Base-by-base conservation (phyloP, 2,113 vertebrate genomes). In the Xiphophorus couchianus region DNA sequence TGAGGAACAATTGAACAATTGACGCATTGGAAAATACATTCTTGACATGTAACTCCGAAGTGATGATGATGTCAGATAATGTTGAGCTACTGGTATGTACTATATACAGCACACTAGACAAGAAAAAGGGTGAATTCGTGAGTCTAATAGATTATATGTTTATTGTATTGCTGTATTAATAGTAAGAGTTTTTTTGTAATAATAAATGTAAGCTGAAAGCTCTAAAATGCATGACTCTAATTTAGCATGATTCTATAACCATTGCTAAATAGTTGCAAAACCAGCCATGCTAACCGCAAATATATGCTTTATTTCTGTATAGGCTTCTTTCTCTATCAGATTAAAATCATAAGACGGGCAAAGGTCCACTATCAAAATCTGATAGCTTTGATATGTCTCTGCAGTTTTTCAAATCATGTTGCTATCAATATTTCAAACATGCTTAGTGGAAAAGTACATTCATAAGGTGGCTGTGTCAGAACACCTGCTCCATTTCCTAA, bases 361-460 rank as follows among this genome's bases (percentile, higher is more conserved):
- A 86, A 88, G 84, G 84, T 87, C 72, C 79, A 82, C 86, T 82
- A 62, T 76, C 48, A 69, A 74, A 91, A 85, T 76, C 78, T 69
- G 60, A 68, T 29, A 51, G 81, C 74, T 81, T 85, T 69, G 63
- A 76, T 44, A 61, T 78, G 69, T 86, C 84, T 86, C 73, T 69
- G 77, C 80, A 87, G 93, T 91, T 95, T 95, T 94, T 95, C 95
- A 96, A 95, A 95, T 96, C 88, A 93, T 91, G 90, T 73, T 92
- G 82, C 92, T 91, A 94, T 96, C 95, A 96, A 96, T 96, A 96
- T 96, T 96, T 96, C 93, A 96, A 91, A 92, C 85, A 93, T 84
- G 86, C 92, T 94, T 95, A 96, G 95, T 95, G 90, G 94, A 94
- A 97, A 95, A 92, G 93, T 91, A 95, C 95, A 89, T 92, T 94